Base-by-base conservation (phyloP, 2,888 invertebrate genomes). In the Scaptomyza polygonia region DNA sequence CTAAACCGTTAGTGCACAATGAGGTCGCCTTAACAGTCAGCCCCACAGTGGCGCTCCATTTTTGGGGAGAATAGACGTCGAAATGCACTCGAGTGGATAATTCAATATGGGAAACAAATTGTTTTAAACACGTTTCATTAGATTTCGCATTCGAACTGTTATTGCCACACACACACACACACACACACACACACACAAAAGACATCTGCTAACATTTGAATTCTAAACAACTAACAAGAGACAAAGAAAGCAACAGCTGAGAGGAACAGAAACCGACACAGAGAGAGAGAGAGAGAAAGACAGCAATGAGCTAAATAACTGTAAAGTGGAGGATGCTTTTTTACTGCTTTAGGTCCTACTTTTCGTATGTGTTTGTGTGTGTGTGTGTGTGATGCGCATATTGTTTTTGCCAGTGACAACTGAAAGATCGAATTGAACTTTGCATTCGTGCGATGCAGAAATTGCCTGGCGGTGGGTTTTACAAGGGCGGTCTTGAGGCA, bases 371-470 rank as follows among this genome's bases (percentile, higher is more conserved):
- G 53, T 1, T 11, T 39, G 11, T 32, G 27, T 48, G 36, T 62
- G 9, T 9, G 7, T 36, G 34, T 36, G 34, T 36, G 14, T 36
- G 45, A 52, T 58, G 67, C 62, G 59, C 75, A 73, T 71, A 79
- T 83, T 79, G 77, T 79, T 83, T 83, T 77, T 81, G 72, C 67
- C 88, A 79, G 52, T 89, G 88, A 89, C 88, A 88, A 87, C 79
- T 86, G 86, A 89, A 77, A 84, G 88, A 89, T 88, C 88, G 89
- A 88, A 87, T 87, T 82, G 83, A 84, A 86, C 79, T 83, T 89
- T 77, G 78, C 84, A 73, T 68, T 65, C 67, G 67, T 64, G 64
- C 72, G 58, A 48, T 49, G 76, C 55, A 48, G 43, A 43, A 62
- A 61, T 47, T 39, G 61, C 36, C 48, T 25, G 39, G 14, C n/a